Evolutionary conservation across 2,797 vertebrate species (phyloP), one percentile per base, ranked within the genome.

Genomic region (Zenarchopterus dispar): DNA sequence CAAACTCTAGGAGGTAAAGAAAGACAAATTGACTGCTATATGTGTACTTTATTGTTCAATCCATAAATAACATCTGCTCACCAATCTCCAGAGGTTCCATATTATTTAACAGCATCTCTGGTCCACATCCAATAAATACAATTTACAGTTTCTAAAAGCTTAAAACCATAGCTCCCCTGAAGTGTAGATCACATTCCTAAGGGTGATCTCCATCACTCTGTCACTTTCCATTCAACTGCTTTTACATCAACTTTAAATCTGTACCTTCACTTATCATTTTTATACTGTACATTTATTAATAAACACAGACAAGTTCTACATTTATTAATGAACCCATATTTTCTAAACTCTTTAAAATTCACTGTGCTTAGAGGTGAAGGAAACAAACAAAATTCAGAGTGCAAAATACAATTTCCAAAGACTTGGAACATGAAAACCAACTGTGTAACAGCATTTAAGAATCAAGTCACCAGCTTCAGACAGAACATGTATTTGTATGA

Each of bases 311-410:
- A 31, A 23, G 3, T 36, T 13, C 33, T 10, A 36, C 33, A 36
- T 13, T 36, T 36, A 36, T 36, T 36, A 10, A 1, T 36, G 2
- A 36, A 36, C 33, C 11, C 13, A 36, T 13, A 56, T 39, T 73
- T 62, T 75, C 73, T 66, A 6, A 60, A 8, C 8, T n/a, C 62
- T 62, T 39, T 78, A 68, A 78, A 84, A 84, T 47, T 46, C 9
- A 15, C 45, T 24, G 16, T 58, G 13, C 18, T 8, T 49, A 31
- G 33, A 47, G 64, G 48, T 59, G 17, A 58, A 45, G 22, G 79
- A 71, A 78, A 68, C 36, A 61, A 31, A 78, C 68, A 81, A 67
- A 84, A 59, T 72, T 36, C 2, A 45, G 11, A 51, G 63, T 50
- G 41, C 48, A 42, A 54, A 45, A 53, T 56, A 46, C 44, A 70